These are phyloP conservation scores for Paratilapia polleni DNA, from an alignment of 2,113 vertebrate species.

Conservation along the genomic window DNA sequence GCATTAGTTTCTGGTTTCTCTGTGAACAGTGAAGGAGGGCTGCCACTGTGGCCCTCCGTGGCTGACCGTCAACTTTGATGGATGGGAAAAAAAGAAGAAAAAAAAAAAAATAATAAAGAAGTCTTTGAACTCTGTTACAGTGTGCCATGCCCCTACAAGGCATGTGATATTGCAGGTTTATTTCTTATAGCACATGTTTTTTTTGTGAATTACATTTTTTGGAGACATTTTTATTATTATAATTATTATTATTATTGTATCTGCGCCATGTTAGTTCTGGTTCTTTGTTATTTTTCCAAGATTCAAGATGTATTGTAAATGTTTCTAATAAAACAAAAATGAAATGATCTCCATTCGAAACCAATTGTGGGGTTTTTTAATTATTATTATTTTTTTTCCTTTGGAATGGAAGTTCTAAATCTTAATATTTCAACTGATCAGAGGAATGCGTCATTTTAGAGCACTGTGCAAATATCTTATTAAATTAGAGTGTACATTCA, in stretches of 20 bases:
- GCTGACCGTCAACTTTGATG: constrained; percentile 74
- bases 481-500: constrained; percentile 7
- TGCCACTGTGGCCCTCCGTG: constrained; percentile 67
- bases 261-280: constrained; percentile 86
- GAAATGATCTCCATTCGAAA: constrained; percentile 69
- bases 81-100: constrained; percentile 53
- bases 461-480: constrained; percentile 10
- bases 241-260: constrained; percentile 82
- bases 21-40: constrained; percentile 77
- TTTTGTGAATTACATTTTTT: constrained; percentile 81
- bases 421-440: constrained; percentile 16
- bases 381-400: neutral
- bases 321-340: constrained; percentile 87
- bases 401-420: neutral
- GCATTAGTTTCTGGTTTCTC: constrained; percentile 80
- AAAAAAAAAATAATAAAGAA: constrained; percentile 21
- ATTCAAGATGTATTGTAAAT: constrained; percentile 87
- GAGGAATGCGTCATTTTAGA: neutral
- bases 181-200: constrained; percentile 83
- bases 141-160: constrained; percentile 75
- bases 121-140: constrained; percentile 78
- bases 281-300: constrained; percentile 84
- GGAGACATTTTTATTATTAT: constrained; percentile 81
- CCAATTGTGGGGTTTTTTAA: neutral
- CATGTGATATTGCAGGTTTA: constrained; percentile 81